Base-by-base conservation (phyloP, 2,888 invertebrate genomes). In the Tinea trinotella region DNA sequence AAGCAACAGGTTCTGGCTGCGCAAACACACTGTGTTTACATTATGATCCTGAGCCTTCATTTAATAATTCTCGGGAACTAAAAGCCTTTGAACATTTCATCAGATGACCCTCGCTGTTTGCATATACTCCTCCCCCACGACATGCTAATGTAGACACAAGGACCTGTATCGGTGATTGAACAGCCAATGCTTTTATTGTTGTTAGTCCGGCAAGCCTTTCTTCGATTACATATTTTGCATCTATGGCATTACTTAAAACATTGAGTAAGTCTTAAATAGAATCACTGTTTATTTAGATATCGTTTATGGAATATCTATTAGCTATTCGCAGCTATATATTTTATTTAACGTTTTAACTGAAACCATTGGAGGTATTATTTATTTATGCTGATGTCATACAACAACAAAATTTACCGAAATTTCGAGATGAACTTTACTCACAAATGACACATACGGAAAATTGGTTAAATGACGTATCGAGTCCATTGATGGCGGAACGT, bases 41-140 rank as follows among this genome's bases (percentile, higher is more conserved):
- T 81, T 83, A 82, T 77, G 76, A 83, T 84, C 85, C 85, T 84
- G 84, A 77, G 75, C 75, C 77, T 81, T 82, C 83, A 83, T 84
- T 85, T 82, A 85, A 85, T 85, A 84, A 84, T 85, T 83, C 84
- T 84, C 84, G 83, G 85, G 85, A 85, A 84, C 84, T 85, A 85
- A 85, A 85, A 85, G 85, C 81, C 84, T 85, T 85, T 83, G 84
- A 84, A 85, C 84, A 85, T 85, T 83, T 84, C 84, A 85, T 85
- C 83, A 82, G 84, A 82, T 85, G 85, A 84, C 84, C 84, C 84
- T 80, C 74, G 70, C 63, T 85, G 85, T 85, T 84, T 85, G 84
- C 84, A 81, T 78, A 80, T 75, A 83, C 84, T 82, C 78, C 79
- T 80, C 46, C 53, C 75, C 68, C 70, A 73, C 74, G 82, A 83